These are phyloP conservation scores for Lacerta viridis DNA, from an alignment of 2,797 vertebrate genomes.

Conservation along the genomic window DNA sequence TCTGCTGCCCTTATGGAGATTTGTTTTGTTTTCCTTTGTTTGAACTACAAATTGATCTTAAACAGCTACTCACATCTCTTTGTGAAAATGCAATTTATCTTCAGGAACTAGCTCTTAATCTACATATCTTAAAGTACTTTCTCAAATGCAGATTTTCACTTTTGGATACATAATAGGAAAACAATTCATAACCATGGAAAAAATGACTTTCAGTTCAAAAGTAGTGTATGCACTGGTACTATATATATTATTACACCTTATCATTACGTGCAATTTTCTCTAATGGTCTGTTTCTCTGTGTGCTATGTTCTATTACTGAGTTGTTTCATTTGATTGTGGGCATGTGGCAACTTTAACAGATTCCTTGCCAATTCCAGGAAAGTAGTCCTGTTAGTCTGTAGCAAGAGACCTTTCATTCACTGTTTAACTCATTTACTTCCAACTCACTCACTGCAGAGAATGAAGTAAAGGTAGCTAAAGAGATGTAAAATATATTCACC, in stretches of 20 bases:
- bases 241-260: not conserved
- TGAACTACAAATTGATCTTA: conserved; percentile 36
- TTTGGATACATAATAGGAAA: not conserved
- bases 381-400: not conserved
- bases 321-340: not conserved
- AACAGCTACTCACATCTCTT: not conserved
- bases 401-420: not conserved
- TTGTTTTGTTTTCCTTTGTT: conserved; percentile 7
- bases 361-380: not conserved
- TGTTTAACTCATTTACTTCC: not conserved
- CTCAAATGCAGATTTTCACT: conserved; percentile 13
- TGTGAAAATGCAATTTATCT: conserved; percentile 19
- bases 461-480: not conserved
- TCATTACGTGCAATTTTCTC: not conserved
- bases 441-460: not conserved
- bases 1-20: not conserved
- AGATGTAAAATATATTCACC: not conserved
- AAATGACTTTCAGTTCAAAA: not conserved
- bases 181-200: not conserved
- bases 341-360: conserved; percentile 4
- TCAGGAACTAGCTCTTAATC: conserved; percentile 11
- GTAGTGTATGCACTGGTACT: not conserved
- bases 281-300: not conserved
- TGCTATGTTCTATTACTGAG: not conserved
- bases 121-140: not conserved